Evolutionary conservation across 53 echinoderm and acorn worm species (phyloP), one percentile per base, ranked within the genome.

Genomic region (Patiria pectinifera): DNA sequence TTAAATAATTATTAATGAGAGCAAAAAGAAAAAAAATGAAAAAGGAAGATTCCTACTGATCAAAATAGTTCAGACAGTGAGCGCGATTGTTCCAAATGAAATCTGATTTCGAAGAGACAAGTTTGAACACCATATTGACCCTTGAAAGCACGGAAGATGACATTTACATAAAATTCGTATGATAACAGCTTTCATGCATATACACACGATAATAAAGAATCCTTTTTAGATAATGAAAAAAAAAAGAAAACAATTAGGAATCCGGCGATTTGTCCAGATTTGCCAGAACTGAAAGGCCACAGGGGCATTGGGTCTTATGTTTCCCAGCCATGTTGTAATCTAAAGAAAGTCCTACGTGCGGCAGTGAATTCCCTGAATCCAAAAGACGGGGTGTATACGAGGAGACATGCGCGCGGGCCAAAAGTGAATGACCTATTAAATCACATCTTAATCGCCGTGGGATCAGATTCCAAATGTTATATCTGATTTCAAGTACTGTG

Each of bases 391-490:
- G 53, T 6, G 66, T 66, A 70, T 70, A 4, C 19, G 74, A 74
- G 74, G 21, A 16, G 74, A 74, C 4, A 74, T 24, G 24, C 22
- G 74, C 22, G 4, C 19, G 18, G 74, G 24, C 18, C 74, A 74
- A 74, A 74, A 74, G 74, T 74, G 74, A 74, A 74, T 74, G 24
- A 74, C 74, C 74, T 74, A 74, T 74, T 74, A 74, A 74, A 23
- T 74, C 74, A 24, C 74, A 74, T n/a, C 24, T 24, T 74, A 74
- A 74, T 74, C 74, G 74, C 74, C 74, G 6, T 9, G 10, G 74
- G 74, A 24, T 74, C 74, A 5, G 74, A 21, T 74, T 74, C 19
- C 74, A 3, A n/a, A 23, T 24, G 4, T 74, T 74, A n/a, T 74
- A n/a, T 69, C 69, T 69, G 69, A 69, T 69, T 69, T 69, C 69